Percentiles rank a stretch among this genome's conserved stretches.
phyloP scores from a whole-genome alignment of 2,888 invertebrate genomes.

The Digitonthophagus gazella region DNA sequence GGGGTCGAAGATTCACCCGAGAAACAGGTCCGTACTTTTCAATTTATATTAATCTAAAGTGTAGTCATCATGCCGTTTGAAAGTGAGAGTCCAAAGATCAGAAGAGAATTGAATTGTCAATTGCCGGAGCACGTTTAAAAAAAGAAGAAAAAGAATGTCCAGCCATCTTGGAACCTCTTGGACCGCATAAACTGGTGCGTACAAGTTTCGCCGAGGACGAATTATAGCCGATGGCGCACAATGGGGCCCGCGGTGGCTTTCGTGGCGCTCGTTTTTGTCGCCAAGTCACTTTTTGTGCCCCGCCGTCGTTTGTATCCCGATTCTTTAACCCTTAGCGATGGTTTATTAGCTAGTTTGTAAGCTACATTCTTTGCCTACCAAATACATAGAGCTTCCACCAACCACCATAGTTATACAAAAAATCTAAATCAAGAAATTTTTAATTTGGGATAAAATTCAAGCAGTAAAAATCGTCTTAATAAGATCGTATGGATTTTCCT shows the following conservation, averaged over 20 bases:
- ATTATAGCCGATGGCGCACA: neutral
- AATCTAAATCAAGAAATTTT: too few relatives aligned
- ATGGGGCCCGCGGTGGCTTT: neutral
- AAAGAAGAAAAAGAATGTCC: constrained; percentile 30
- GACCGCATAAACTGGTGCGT: neutral
- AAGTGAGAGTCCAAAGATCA: too few relatives aligned
- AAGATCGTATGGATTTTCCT: neutral
- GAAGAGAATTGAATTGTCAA: constrained; percentile 49
- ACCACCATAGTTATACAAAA: too few relatives aligned
- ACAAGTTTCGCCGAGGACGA: neutral
- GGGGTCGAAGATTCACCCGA: constrained; percentile 13
- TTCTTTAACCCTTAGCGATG: neutral
- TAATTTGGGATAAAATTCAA: too few relatives aligned
- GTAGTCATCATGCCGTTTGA: neutral
- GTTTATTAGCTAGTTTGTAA: neutral
- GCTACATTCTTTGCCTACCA: neutral
- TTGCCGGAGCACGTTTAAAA: constrained; percentile 39
- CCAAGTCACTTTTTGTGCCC: neutral
- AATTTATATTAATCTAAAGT: neutral
- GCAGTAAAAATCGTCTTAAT: neutral
- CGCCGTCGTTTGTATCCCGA: neutral
- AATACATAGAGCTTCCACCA: neutral
- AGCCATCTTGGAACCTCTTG: neutral
- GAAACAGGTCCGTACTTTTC: neutral
- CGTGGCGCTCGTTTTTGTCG: neutral